Base-by-base conservation (phyloP, 2,113 vertebrate genomes). In the Thermophis baileyi region DNA sequence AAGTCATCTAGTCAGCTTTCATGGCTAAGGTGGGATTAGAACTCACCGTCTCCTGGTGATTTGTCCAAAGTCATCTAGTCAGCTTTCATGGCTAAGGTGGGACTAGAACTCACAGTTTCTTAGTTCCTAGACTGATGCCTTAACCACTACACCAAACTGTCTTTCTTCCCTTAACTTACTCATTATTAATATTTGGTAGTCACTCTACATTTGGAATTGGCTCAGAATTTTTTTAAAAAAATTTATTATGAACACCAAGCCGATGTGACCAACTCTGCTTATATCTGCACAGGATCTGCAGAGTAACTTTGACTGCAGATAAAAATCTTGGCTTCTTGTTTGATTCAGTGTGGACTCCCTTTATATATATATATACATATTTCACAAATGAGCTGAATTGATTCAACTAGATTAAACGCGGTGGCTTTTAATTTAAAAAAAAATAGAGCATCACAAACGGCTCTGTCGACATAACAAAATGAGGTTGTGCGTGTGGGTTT, bases 361-460 rank as follows among this genome's bases (percentile, higher is more conserved):
- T 20, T 20, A 1, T 54, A 20, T 20, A 49, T 49, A 49, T 49
- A 46, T 46, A 50, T 50, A 53, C 2, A 18, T 53, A 40, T 97
- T 96, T 95, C 96, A 96, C 92, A 97, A 97, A 97, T 86, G 35
- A 92, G 93, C 88, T 97, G 98, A 98, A 98, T 97, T 97, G 91
- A 95, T 46, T 95, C 90, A 92, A 94, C 35, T 89, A 92, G 46
- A 94, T 94, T 94, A 97, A 97, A 96, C 35, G 20, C 94, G 54
- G 92, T 63, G 24, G 18, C 54, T 94, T 93, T 88, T n/a, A 2
- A 69, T 3, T 93, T 55, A n/a, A 92, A 92, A 63, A 74, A 89
- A 94, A 97, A 96, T 25, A 93, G 60, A 93, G 55, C 96, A 96
- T 97, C 97, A 92, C 93, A 97, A 97, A 96, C 93, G 30, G 94